Conservation (phyloP, 2,113 vertebrate species). For the Amblyopsis rosae region DNA sequence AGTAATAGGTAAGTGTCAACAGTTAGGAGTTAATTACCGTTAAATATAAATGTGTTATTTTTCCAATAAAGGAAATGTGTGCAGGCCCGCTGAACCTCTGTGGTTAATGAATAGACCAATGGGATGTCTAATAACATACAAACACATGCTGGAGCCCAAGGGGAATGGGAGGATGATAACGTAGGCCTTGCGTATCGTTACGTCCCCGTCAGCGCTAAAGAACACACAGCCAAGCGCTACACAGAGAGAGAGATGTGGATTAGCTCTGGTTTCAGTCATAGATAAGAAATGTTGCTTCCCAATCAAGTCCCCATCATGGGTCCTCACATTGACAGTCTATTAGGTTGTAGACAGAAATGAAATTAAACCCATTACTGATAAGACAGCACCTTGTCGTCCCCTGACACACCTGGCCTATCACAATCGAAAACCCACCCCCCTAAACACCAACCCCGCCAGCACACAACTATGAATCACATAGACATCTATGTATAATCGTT, state of each 20-base stretch:
- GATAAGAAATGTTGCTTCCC: slow-evolving; percentile 39
- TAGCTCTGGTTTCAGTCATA: slow-evolving; percentile 20
- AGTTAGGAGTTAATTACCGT: slow-evolving; percentile 46
- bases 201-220: neutral
- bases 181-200: neutral
- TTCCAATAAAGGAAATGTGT: slow-evolving; percentile 50
- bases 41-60: slow-evolving; percentile 45
- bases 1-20: slow-evolving; percentile 39
- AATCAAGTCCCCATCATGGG: slow-evolving; percentile 23
- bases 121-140: slow-evolving; percentile 3
- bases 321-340: slow-evolving; percentile 56
- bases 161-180: neutral
- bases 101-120: slow-evolving; percentile 42
- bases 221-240: slow-evolving; percentile 5
- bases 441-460: slow-evolving; percentile 3
- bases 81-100: slow-evolving; percentile 43
- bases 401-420: slow-evolving; percentile 49
- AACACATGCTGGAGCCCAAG: neutral
- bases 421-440: neutral
- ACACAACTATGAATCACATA: slow-evolving; percentile 10
- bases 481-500: slow-evolving; percentile 42
- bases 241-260: slow-evolving; percentile 1
- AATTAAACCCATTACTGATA: slow-evolving; percentile 62
- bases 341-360: slow-evolving; percentile 46
- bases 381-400: slow-evolving; percentile 38